Base-by-base conservation (phyloP, 2,797 vertebrate species). In the Gouania willdenowi region DNA sequence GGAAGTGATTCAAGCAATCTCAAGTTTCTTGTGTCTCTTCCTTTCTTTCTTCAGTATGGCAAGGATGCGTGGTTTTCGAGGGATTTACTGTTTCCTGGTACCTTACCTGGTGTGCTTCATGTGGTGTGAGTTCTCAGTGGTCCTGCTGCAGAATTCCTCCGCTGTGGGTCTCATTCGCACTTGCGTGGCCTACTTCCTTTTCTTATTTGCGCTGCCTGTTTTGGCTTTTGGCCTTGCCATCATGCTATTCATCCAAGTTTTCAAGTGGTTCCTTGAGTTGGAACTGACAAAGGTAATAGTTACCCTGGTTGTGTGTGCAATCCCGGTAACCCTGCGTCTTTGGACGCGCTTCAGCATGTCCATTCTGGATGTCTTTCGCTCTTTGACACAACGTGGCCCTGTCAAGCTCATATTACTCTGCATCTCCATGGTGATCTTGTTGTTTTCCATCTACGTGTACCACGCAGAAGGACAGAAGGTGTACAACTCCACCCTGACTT, bases 41-140 rank as follows among this genome's bases (percentile, higher is more conserved):
- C 1, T 22, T 2, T 57, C 35, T 46, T 20, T 10, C 1, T 14
- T 26, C 40, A 90, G 93, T 66, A 97, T 99, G 97, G 95, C 96
- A 1, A 88, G 81, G 12, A 81, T 93, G 67, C 84, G 93, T 24
- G 84, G 83, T 41, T 99, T 97, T 84, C 88, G 89, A 51, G 97
- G 97, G 28, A 92, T 88, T 1, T 98, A 98, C 71, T 98, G 92
- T 81, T 93, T 96, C 75, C 81, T 99, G 69, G 86, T 98, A 29
- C 97, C 97, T 0, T 98, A 99, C 53, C 83, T 98, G 24, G 96
- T 98, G 44, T 98, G 95, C 75, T 99, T 99, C 78, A 94, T 98
- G 94, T 99, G 97, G 96, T 98, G 94, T 0, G 97, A 98, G 52
- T 92, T 99, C 47, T 89, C 93, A 0, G 88, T 93, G 55, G 91